Percentiles rank a stretch among this genome's conserved stretches.
Conservation (phyloP, 92 coral and sea anemone species). For the Zoanthus sociatus region DNA sequence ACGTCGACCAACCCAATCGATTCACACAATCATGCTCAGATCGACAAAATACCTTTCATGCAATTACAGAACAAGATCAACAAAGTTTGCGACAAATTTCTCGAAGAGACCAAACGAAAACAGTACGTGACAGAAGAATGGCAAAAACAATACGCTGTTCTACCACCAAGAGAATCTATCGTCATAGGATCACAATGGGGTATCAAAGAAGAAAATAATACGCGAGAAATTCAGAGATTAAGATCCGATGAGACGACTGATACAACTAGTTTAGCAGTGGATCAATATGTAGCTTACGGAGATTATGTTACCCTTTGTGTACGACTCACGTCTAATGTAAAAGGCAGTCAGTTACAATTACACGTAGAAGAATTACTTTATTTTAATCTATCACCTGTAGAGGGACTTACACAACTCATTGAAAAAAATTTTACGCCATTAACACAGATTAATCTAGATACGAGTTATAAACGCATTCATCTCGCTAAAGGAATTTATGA, state of each 20-base stretch:
- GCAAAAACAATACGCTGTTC: slow-evolving; percentile 3
- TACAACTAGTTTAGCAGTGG: not conserved
- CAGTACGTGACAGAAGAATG: slow-evolving; percentile 8
- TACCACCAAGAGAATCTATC: not conserved
- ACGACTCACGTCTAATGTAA: not conserved
- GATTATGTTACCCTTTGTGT: not conserved
- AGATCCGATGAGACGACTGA: not conserved
- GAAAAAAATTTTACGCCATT: not conserved
- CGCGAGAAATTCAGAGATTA: not conserved
- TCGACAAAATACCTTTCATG: slow-evolving; percentile 6
- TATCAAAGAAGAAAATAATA: not conserved
- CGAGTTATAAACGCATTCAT: not conserved
- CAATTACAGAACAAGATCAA: slow-evolving; percentile 14
- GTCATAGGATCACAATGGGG: slow-evolving; percentile 25
- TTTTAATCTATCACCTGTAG: not conserved
- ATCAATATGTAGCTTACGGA: not conserved
- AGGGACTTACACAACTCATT: not conserved
- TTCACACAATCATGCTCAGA: not conserved
- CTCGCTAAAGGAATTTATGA: not conserved
- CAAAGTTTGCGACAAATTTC: slow-evolving; percentile 6
- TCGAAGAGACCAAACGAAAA: not conserved
- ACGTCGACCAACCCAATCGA: not conserved
- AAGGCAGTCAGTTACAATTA: not conserved
- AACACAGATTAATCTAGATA: not conserved
- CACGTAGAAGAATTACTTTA: not conserved